These are phyloP conservation scores for Drosophila neonasuta DNA, from an alignment of 2,888 invertebrate species.

Conservation along the genomic window DNA sequence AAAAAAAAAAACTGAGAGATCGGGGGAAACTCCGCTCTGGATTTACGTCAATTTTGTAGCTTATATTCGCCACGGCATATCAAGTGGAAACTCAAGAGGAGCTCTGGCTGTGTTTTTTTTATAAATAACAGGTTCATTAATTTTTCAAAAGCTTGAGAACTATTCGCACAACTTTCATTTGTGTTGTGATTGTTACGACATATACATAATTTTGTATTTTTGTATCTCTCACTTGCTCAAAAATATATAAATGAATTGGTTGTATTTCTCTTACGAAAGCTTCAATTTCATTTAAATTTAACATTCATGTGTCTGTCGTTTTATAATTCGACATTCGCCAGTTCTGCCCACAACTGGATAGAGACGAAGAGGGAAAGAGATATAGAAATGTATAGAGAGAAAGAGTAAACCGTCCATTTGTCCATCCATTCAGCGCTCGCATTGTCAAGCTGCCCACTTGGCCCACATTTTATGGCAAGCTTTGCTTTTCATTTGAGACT, in stretches of 20 bases:
- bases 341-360: slow-evolving; percentile 5
- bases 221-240: too few relatives aligned
- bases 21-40: slow-evolving; percentile 14
- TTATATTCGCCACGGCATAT: neutral
- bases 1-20: neutral
- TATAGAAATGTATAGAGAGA: neutral
- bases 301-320: neutral
- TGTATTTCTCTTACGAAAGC: neutral
- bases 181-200: too few relatives aligned
- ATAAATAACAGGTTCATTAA: slow-evolving; percentile 4
- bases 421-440: slow-evolving; percentile 3
- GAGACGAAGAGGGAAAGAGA: neutral
- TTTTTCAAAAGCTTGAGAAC: neutral
- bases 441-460: slow-evolving; percentile 46
- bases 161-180: neutral
- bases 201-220: neutral
- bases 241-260: too few relatives aligned
- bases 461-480: slow-evolving; percentile 36
- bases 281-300: neutral
- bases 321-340: slow-evolving; percentile 13
- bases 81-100: slow-evolving; percentile 13
- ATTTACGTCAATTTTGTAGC: slow-evolving; percentile 22
- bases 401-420: neutral
- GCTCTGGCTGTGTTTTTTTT: too few relatives aligned
- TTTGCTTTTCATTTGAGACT: slow-evolving; percentile 12